Evolutionary conservation across 2,797 vertebrate genomes (phyloP).

Genomic region (Australoheros facetus): DNA sequence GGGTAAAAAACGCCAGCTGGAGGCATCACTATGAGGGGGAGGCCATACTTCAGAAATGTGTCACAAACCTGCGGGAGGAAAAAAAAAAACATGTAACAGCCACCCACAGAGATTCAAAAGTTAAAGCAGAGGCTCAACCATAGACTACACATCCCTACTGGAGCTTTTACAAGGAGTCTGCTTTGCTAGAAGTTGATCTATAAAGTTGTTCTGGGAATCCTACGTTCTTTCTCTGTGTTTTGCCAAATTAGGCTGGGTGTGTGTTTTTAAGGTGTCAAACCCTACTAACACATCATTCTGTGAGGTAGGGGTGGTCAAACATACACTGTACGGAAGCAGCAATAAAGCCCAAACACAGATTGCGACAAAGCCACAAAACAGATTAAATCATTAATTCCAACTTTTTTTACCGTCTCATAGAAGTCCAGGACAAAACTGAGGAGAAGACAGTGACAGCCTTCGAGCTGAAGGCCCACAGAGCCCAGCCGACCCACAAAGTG

Average conservation of each 20-base stretch:
- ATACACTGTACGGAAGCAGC: not conserved
- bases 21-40: constrained; percentile 89
- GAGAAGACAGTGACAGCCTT: constrained; percentile 83
- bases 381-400: not conserved
- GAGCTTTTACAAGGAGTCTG: not conserved
- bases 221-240: not conserved
- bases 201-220: not conserved
- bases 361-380: not conserved
- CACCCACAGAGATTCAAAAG: not conserved
- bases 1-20: constrained; percentile 91
- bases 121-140: not conserved
- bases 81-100: not conserved
- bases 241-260: not conserved
- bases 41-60: constrained; percentile 85
- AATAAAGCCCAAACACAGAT: not conserved
- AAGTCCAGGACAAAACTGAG: constrained; percentile 91
- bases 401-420: constrained; percentile 87
- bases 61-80: constrained; percentile 86
- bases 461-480: constrained; percentile 83
- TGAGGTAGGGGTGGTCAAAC: rapidly evolving
- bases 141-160: not conserved
- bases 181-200: not conserved
- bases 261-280: not conserved
- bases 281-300: not conserved
- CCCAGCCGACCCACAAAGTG: constrained; percentile 87